These are phyloP conservation scores for Epistrophella euchroma DNA, from an alignment of 2,888 invertebrate species.

Conservation along the genomic window DNA sequence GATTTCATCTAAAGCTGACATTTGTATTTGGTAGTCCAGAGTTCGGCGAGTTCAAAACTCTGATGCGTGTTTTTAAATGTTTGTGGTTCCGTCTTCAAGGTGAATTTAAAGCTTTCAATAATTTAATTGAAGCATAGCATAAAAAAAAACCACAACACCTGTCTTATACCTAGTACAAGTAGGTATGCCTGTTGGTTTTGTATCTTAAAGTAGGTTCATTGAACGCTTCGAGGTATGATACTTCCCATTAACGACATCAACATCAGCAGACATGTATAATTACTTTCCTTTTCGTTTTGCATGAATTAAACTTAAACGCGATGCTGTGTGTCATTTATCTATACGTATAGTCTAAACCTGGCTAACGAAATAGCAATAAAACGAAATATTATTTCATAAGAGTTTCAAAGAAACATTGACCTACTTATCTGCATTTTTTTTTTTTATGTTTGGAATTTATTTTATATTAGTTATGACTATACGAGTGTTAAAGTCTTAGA, in stretches of 20 bases:
- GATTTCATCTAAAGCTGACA: slow-evolving; percentile 35
- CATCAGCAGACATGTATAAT: slow-evolving; percentile 4
- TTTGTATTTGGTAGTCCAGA: neutral
- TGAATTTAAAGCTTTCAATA: slow-evolving; percentile 44
- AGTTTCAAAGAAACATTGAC: slow-evolving; percentile 72
- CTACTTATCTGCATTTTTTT: slow-evolving; percentile 52
- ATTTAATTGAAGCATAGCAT: slow-evolving; percentile 26
- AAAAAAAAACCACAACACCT: slow-evolving; percentile 30
- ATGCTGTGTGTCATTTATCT: slow-evolving; percentile 34
- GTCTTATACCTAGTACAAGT: slow-evolving; percentile 8
- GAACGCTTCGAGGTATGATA: slow-evolving; percentile 63
- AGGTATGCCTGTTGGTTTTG: neutral
- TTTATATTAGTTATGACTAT: slow-evolving; percentile 2
- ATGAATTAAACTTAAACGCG: slow-evolving; percentile 47
- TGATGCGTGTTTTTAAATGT: slow-evolving; percentile 39
- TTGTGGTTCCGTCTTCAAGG: slow-evolving; percentile 61
- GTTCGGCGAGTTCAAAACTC: slow-evolving; percentile 9
- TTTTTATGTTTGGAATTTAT: slow-evolving; percentile 29
- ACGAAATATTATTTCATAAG: slow-evolving; percentile 62
- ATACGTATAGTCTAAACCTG: slow-evolving; percentile 19
- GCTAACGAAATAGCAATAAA: slow-evolving; percentile 13
- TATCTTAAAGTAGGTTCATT: slow-evolving; percentile 59
- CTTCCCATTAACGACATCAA: slow-evolving; percentile 20
- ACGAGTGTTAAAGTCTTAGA: slow-evolving; percentile 55
- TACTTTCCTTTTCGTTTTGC: slow-evolving; percentile 44